Evolutionary conservation across 2,797 vertebrate genomes (phyloP).

Genomic region (Salarias fasciatus): DNA sequence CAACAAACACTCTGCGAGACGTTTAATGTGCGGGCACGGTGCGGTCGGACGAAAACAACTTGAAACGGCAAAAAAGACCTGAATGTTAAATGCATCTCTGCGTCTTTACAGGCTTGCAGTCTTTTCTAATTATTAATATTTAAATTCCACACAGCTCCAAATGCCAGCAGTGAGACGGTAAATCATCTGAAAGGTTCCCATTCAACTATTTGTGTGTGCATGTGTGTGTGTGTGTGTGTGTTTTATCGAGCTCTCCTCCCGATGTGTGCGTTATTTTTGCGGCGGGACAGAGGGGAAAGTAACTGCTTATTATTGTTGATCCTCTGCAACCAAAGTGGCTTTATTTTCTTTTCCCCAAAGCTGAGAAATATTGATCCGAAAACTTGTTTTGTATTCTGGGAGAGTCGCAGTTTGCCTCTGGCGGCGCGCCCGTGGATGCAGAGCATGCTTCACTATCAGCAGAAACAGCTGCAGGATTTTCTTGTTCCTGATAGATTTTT

Average conservation of each 20-base stretch:
- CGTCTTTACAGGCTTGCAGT: not conserved
- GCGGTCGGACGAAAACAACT: not conserved
- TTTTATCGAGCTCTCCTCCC: no score
- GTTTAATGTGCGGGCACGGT: not conserved
- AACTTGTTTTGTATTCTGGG: slow-evolving; percentile 12
- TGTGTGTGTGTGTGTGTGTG: no score
- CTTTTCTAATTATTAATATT: slow-evolving; percentile 27
- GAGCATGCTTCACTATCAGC: not conserved
- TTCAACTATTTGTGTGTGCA: no score
- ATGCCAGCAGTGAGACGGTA: not conserved
- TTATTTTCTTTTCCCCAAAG: not conserved
- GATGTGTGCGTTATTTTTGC: slow-evolving; percentile 8
- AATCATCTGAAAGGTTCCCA: no score
- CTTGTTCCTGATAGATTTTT: slow-evolving; percentile 5
- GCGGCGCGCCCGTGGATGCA: not conserved
- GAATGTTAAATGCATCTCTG: not conserved
- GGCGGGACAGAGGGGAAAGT: not conserved
- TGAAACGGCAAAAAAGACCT: slow-evolving; percentile 2
- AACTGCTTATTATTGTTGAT: not conserved
- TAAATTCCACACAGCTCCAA: slow-evolving; percentile 12
- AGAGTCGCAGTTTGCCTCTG: not conserved
- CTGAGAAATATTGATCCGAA: slow-evolving; percentile 5
- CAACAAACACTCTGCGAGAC: not conserved
- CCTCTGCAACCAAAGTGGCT: not conserved
- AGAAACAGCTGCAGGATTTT: slow-evolving; percentile 24